Percentiles rank a stretch among this genome's conserved stretches.
phyloP scores from a whole-genome alignment of 92 coral and sea anemone species.

The Nematostella vectensis region DNA sequence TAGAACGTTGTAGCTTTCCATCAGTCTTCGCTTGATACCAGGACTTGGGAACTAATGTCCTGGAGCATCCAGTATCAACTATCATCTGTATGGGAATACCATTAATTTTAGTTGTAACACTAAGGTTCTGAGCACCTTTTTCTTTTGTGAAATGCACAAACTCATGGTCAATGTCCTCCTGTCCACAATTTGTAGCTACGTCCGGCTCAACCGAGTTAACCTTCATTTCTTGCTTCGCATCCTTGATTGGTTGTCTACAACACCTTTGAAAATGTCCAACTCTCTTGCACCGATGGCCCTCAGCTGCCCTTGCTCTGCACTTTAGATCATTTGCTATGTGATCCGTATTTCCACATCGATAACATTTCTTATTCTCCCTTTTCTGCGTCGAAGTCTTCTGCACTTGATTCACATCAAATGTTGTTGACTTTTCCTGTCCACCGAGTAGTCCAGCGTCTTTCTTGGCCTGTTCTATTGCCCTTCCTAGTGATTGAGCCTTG shows the following conservation, averaged over 20 bases:
- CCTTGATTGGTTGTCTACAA: neutral
- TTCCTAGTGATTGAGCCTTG: neutral
- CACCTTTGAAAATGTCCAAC: neutral
- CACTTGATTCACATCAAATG: neutral
- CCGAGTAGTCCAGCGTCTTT: neutral
- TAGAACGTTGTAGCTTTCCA: neutral
- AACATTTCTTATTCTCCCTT: neutral
- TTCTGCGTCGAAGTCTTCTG: neutral
- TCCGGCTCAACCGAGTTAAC: too few relatives aligned
- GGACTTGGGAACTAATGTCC: too few relatives aligned
- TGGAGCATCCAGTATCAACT: too few relatives aligned
- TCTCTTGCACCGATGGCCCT: neutral
- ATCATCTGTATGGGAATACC: neutral
- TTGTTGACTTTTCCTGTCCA: neutral
- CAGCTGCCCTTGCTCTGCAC: neutral
- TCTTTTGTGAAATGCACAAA: too few relatives aligned
- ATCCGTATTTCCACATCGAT: too few relatives aligned
- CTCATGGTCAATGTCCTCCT: too few relatives aligned
- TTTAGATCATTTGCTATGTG: too few relatives aligned
- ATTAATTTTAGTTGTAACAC: too few relatives aligned
- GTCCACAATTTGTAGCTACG: too few relatives aligned
- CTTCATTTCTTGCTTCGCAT: neutral
- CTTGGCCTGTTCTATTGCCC: too few relatives aligned
- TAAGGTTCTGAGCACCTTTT: too few relatives aligned
- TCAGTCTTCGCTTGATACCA: too few relatives aligned